Evolutionary conservation across 2,113 vertebrate species (phyloP).

Genomic region (Seriola dumerili): DNA sequence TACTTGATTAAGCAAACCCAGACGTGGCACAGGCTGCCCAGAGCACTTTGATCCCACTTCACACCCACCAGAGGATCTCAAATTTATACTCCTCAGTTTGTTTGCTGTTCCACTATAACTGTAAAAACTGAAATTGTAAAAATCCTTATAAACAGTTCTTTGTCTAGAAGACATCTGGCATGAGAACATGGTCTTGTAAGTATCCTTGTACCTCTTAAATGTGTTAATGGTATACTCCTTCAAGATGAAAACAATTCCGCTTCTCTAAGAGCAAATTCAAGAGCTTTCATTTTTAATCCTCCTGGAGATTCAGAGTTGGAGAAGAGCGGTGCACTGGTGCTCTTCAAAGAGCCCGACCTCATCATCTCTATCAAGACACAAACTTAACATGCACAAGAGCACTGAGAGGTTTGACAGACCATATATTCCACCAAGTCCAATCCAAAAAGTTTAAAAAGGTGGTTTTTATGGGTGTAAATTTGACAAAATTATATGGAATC

Average conservation of each 20-base stretch:
- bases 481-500: background rate
- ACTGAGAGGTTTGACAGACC: background rate
- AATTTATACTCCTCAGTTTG: slow-evolving; percentile 44
- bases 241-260: slow-evolving; percentile 28
- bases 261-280: slow-evolving; percentile 16
- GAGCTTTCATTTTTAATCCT: slow-evolving; percentile 36
- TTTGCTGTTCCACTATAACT: slow-evolving; percentile 46
- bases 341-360: background rate
- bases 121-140: background rate
- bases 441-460: background rate
- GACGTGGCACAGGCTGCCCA: slow-evolving; percentile 42
- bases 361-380: background rate
- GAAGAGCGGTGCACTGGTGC: background rate
- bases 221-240: slow-evolving; percentile 10
- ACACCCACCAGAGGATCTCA: slow-evolving; percentile 45
- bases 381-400: slow-evolving; percentile 1
- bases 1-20: slow-evolving; percentile 63
- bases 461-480: background rate
- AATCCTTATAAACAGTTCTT: slow-evolving; percentile 27
- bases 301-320: background rate
- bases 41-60: slow-evolving; percentile 66
- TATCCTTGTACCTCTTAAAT: slow-evolving; percentile 5
- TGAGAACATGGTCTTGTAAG: background rate
- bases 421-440: background rate
- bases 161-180: slow-evolving; percentile 11